Conservation (phyloP, 1,140 invertebrate species). For the Pachypsylla venusta region DNA sequence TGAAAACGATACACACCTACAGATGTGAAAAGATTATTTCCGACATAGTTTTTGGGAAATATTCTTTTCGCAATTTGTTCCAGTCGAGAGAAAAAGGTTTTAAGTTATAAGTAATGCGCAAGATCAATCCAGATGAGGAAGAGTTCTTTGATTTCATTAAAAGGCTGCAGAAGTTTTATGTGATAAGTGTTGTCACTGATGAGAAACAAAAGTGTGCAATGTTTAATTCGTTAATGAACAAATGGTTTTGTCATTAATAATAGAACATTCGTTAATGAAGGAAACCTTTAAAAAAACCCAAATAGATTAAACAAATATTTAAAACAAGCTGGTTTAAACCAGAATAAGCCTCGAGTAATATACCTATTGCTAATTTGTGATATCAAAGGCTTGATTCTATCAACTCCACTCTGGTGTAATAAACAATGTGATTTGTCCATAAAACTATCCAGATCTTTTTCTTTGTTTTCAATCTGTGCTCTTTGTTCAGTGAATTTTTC, state of each 20-base stretch:
- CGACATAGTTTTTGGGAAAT: too few relatives aligned
- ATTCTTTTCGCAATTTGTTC: too few relatives aligned
- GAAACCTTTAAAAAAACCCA: background rate
- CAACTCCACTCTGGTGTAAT: slow-evolving; percentile 65
- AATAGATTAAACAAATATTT: too few relatives aligned
- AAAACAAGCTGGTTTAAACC: background rate
- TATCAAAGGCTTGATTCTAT: slow-evolving; percentile 71
- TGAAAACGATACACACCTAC: too few relatives aligned
- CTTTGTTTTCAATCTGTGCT: slow-evolving; percentile 56
- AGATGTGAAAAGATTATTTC: too few relatives aligned
- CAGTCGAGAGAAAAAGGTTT: too few relatives aligned
- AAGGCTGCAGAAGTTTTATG: too few relatives aligned
- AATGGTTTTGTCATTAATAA: background rate
- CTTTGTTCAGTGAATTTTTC: slow-evolving; percentile 52
- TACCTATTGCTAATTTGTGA: slow-evolving; percentile 71
- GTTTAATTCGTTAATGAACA: background rate
- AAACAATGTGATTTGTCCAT: slow-evolving; percentile 77
- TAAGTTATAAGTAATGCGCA: too few relatives aligned
- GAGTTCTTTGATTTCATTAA: too few relatives aligned
- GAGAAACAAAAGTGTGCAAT: too few relatives aligned
- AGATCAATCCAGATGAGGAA: too few relatives aligned
- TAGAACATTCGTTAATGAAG: background rate
- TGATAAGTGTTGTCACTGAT: too few relatives aligned
- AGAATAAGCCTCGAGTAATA: background rate
- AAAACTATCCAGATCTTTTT: slow-evolving; percentile 72